phyloP scores from a whole-genome alignment of 2,113 vertebrate species.

The Azemiops feae region DNA sequence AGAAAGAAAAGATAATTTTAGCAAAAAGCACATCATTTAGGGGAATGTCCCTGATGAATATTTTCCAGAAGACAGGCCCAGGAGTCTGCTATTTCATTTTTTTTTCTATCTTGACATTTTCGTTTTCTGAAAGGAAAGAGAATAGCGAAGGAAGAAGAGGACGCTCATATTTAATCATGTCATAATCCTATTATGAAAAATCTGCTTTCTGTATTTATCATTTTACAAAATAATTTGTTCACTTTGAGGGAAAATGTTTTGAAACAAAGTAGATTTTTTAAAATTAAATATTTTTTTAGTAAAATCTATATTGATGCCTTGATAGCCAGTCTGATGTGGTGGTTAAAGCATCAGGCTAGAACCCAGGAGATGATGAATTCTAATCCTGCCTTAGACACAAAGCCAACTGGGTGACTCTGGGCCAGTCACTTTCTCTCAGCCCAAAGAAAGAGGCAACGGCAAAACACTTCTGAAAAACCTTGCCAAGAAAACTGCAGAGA shows the following conservation, averaged over 20 bases:
- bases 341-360: background rate
- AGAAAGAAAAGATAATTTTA: conserved; percentile 32
- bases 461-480: background rate
- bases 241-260: background rate
- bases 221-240: background rate
- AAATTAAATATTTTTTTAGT: background rate
- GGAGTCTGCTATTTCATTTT: background rate
- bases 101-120: background rate
- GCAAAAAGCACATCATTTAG: conserved; percentile 11
- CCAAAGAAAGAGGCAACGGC: background rate
- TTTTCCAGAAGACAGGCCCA: background rate
- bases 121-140: background rate
- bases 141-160: background rate
- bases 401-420: background rate
- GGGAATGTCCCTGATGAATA: background rate
- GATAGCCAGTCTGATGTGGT: background rate
- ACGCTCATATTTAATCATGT: background rate
- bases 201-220: background rate
- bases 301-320: background rate
- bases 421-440: background rate
- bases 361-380: background rate
- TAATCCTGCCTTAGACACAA: background rate
- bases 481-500: background rate
- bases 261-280: background rate
- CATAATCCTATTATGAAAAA: background rate